These are phyloP conservation scores for Onychomys arenicola DNA, from an alignment of 2,797 vertebrate genomes.

Conservation along the genomic window DNA sequence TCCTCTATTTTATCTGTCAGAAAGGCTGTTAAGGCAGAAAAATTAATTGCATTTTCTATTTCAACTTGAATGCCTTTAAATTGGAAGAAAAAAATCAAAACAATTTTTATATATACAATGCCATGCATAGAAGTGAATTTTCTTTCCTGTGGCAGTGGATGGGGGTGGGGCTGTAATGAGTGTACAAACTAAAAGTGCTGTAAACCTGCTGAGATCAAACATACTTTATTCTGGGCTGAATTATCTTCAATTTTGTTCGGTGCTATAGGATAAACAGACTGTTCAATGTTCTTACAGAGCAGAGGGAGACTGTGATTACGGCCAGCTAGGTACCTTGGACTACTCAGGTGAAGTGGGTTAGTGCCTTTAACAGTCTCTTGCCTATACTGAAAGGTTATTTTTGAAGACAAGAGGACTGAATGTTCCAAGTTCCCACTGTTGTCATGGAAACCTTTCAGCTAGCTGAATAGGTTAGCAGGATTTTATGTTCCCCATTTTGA, in stretches of 20 bases:
- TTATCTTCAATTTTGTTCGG: constrained; percentile 44
- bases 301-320: background rate
- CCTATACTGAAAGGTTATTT: constrained; percentile 77
- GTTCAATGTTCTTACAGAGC: constrained; percentile 14
- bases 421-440: constrained; percentile 76
- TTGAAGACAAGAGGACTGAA: constrained; percentile 80
- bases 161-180: background rate
- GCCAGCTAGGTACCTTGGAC: constrained; percentile 59
- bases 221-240: constrained; percentile 23
- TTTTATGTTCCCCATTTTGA: constrained; percentile 80
- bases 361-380: constrained; percentile 77
- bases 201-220: constrained; percentile 42
- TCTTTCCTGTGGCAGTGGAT: background rate
- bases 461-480: constrained; percentile 81
- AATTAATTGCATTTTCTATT: constrained; percentile 58
- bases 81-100: background rate
- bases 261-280: constrained; percentile 22
- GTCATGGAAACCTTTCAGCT: constrained; percentile 81
- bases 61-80: constrained; percentile 64
- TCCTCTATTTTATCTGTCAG: background rate
- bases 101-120: background rate
- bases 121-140: constrained; percentile 33
- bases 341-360: constrained; percentile 66
- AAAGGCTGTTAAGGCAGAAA: background rate
- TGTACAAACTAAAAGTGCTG: background rate